Percentiles rank a stretch among this genome's conserved stretches.
These are phyloP conservation scores for Nibea albiflora DNA, from an alignment of 2,113 vertebrate genomes.

Conservation along the genomic window DNA sequence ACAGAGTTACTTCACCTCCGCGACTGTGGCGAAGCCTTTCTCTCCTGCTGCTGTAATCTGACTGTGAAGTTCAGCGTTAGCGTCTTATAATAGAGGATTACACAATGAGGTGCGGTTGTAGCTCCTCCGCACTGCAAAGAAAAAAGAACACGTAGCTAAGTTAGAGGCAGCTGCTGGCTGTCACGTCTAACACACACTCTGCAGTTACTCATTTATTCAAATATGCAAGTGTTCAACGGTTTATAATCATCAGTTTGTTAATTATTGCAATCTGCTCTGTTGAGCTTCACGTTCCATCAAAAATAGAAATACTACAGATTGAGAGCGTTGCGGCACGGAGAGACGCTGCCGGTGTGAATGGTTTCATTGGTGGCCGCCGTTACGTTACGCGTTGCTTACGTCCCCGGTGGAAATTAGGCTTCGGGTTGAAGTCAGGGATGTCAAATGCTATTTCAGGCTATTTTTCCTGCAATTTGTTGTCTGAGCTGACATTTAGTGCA, in stretches of 20 bases:
- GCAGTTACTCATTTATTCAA: background rate
- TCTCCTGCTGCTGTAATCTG: background rate
- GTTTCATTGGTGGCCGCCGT: no score
- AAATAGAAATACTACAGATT: no score
- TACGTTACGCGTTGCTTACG: no score
- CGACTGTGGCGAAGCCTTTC: no score
- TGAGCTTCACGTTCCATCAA: no score
- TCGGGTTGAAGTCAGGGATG: no score
- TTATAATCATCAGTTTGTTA: background rate
- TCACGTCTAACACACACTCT: no score
- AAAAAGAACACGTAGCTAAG: background rate
- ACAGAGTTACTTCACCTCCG: no score
- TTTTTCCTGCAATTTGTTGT: constrained; percentile 6
- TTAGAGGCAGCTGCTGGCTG: background rate
- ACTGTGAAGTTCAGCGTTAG: background rate
- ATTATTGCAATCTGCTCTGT: background rate
- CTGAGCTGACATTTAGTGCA: background rate
- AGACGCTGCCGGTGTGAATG: no score
- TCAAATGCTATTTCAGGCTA: no score
- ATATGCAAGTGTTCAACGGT: background rate
- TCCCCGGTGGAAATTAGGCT: no score
- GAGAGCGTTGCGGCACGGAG: no score
- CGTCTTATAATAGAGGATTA: background rate
- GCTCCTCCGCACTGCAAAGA: background rate
- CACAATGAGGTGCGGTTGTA: background rate